These are phyloP conservation scores for Entomyzon cyanotis DNA, from an alignment of 2,113 vertebrate species.

Conservation along the genomic window DNA sequence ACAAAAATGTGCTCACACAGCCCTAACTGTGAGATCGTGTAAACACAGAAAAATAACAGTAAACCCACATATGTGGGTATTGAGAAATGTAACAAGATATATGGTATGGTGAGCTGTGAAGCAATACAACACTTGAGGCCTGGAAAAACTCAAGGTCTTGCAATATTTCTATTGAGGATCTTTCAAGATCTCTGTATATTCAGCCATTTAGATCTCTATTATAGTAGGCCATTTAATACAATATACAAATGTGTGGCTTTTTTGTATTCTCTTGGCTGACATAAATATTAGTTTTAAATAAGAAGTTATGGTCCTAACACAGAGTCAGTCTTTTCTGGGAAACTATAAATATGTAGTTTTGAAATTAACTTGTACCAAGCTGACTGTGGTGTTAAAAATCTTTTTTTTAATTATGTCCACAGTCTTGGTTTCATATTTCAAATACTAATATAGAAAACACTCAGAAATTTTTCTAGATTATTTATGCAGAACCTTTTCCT, in stretches of 20 bases:
- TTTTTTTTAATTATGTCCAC: background rate
- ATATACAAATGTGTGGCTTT: background rate
- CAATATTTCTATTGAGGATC: rapidly evolving
- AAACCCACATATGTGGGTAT: background rate
- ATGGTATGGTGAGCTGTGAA: background rate
- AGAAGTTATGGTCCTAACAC: background rate
- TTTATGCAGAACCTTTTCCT: background rate
- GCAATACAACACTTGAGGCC: background rate
- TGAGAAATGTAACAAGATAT: background rate
- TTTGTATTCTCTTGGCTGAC: background rate
- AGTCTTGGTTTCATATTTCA: background rate
- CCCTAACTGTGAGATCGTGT: background rate
- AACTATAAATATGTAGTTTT: background rate
- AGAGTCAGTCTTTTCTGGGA: background rate
- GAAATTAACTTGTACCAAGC: background rate
- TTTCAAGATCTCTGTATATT: background rate
- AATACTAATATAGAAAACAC: background rate
- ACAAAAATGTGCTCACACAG: background rate
- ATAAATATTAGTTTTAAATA: background rate
- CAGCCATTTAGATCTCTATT: background rate
- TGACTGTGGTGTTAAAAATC: background rate
- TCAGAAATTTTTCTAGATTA: background rate
- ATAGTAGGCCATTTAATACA: background rate
- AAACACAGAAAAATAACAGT: background rate
- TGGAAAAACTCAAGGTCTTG: background rate